These are phyloP conservation scores for Chrysopilus asiliformis DNA, from an alignment of 2,888 invertebrate genomes.

Conservation along the genomic window DNA sequence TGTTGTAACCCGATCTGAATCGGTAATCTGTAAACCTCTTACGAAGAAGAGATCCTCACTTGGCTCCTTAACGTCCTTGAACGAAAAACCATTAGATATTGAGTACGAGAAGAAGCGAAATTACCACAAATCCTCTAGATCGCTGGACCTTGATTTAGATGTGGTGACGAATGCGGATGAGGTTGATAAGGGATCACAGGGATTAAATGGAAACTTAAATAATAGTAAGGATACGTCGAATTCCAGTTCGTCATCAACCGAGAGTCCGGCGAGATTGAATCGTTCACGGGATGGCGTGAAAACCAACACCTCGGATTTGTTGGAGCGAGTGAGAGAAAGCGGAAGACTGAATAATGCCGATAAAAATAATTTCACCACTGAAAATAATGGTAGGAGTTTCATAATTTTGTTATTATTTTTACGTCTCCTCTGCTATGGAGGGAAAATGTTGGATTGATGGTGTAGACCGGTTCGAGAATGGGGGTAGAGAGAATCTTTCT, in stretches of 20 bases:
- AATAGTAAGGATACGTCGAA: too few species aligned
- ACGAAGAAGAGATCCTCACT: conserved; percentile 34
- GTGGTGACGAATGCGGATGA: conserved; percentile 29
- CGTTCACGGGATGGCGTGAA: conserved; percentile 31
- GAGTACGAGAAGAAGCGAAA: conserved; percentile 31
- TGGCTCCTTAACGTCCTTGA: conserved; percentile 34
- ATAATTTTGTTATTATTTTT: too few species aligned
- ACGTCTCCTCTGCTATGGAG: too few species aligned
- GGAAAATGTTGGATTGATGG: too few species aligned
- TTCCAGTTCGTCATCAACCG: conserved; percentile 29
- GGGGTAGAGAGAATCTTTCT: too few species aligned
- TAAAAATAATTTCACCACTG: too few species aligned
- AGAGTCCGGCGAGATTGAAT: too few species aligned
- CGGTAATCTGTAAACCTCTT: conserved; percentile 29
- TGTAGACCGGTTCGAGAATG: too few species aligned
- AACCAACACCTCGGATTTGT: conserved; percentile 29
- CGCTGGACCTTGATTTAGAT: conserved; percentile 33
- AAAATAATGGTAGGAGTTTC: too few species aligned
- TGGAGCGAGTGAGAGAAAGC: conserved; percentile 32
- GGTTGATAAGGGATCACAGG: conserved; percentile 21
- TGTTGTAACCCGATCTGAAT: conserved; percentile 50
- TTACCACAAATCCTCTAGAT: conserved; percentile 34
- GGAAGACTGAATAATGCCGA: too few species aligned
- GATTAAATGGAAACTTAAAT: conserved; percentile 14
- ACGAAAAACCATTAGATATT: conserved; percentile 29